Evolutionary conservation across 2,113 vertebrate genomes (phyloP).

Genomic region (Pagrus major): DNA sequence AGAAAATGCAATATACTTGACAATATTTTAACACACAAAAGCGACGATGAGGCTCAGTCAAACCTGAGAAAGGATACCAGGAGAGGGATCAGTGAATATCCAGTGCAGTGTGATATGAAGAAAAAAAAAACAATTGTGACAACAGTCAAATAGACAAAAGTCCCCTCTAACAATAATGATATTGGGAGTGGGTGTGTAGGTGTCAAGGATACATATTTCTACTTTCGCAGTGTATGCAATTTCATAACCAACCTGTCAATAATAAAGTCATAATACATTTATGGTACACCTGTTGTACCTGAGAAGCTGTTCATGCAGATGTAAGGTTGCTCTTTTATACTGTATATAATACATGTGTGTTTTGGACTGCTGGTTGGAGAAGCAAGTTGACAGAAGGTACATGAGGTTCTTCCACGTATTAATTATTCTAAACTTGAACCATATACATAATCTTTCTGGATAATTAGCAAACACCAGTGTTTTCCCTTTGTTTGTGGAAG

Average conservation of each 20-base stretch:
- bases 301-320: no score
- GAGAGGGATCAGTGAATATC: neutral
- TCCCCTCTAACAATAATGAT: neutral
- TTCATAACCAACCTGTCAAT: neutral
- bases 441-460: neutral
- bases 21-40: no score
- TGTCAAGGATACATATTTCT: neutral
- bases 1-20: no score
- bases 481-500: no score
- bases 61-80: slow-evolving; percentile 30
- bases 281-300: no score
- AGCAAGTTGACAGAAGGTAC: neutral
- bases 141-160: slow-evolving; percentile 1
- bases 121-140: neutral
- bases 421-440: neutral
- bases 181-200: neutral
- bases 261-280: no score
- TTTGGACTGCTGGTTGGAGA: neutral
- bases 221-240: neutral
- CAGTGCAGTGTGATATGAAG: neutral
- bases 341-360: neutral
- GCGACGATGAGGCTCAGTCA: slow-evolving; percentile 25
- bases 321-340: neutral
- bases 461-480: neutral
- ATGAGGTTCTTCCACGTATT: no score